Conservation (phyloP, 2,888 invertebrate genomes). For the Tuta absoluta region DNA sequence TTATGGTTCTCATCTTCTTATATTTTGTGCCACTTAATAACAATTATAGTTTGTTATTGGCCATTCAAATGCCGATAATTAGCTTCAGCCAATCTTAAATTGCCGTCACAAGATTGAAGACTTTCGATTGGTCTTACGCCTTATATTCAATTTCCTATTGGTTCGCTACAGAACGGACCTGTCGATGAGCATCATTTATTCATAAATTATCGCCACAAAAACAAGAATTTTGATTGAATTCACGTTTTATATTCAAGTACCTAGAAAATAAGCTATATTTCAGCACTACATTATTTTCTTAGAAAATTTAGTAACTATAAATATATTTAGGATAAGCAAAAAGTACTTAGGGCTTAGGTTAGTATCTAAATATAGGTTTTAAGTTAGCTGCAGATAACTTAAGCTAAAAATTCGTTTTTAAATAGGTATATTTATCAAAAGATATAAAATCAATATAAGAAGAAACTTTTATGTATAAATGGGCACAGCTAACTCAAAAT, state of each 20-base stretch:
- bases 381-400: slow-evolving; percentile 45
- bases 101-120: too few relatives aligned
- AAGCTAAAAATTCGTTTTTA: neutral
- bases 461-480: neutral
- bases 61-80: neutral
- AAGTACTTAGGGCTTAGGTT: slow-evolving; percentile 45
- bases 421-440: neutral
- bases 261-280: slow-evolving; percentile 48
- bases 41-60: neutral
- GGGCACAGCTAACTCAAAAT: slow-evolving; percentile 7
- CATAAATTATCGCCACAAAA: too few relatives aligned
- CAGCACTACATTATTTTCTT: slow-evolving; percentile 67
- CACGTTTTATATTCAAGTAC: too few relatives aligned
- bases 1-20: slow-evolving; percentile 39
- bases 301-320: slow-evolving; percentile 48
- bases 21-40: neutral
- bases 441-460: neutral
- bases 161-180: too few relatives aligned
- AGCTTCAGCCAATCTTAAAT: too few relatives aligned
- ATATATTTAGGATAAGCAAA: slow-evolving; percentile 63
- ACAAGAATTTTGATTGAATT: too few relatives aligned
- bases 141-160: too few relatives aligned
- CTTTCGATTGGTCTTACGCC: too few relatives aligned
- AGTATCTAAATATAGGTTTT: slow-evolving; percentile 44
- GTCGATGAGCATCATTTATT: too few relatives aligned